Evolutionary conservation across 1,140 invertebrate genomes (phyloP).

Genomic region (Drosophila quadrilineata): DNA sequence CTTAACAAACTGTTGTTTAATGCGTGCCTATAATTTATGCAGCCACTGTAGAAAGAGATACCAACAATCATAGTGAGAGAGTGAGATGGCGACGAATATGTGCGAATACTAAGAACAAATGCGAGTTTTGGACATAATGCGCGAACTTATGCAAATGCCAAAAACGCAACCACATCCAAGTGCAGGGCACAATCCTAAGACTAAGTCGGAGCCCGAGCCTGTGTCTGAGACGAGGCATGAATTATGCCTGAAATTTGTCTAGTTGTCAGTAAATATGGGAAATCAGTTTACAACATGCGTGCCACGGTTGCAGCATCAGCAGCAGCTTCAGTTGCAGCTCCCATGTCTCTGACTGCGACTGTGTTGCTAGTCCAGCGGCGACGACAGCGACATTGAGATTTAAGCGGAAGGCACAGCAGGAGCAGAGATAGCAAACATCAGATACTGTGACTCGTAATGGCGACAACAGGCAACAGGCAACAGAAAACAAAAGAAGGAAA

Average conservation of each 20-base stretch:
- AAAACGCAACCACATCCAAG: too few relatives aligned
- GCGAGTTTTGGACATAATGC: constrained; percentile 77
- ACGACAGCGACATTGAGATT: constrained; percentile 69
- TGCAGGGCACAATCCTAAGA: too few relatives aligned
- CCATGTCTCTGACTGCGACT: background rate
- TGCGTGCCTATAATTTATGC: constrained; percentile 65
- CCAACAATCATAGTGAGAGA: background rate
- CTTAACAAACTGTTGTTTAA: constrained; percentile 62
- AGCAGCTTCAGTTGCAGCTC: background rate
- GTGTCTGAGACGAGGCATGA: constrained; percentile 55
- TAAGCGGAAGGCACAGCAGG: constrained; percentile 80
- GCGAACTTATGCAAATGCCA: constrained; percentile 74
- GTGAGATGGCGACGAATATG: constrained; percentile 1
- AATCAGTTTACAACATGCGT: constrained; percentile 80
- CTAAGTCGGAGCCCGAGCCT: background rate
- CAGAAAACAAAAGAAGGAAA: constrained; percentile 40
- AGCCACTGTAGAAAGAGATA: background rate
- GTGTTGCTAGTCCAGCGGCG: constrained; percentile 21
- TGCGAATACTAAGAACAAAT: constrained; percentile 66
- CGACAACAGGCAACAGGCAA: constrained; percentile 70
- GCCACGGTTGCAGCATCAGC: constrained; percentile 47
- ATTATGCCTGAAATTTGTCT: constrained; percentile 81
- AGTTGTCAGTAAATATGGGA: constrained; percentile 82
- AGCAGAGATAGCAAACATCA: constrained; percentile 80
- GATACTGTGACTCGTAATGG: constrained; percentile 74